Conservation (phyloP, 2,797 vertebrate genomes). For the Erpetoichthys calabaricus region DNA sequence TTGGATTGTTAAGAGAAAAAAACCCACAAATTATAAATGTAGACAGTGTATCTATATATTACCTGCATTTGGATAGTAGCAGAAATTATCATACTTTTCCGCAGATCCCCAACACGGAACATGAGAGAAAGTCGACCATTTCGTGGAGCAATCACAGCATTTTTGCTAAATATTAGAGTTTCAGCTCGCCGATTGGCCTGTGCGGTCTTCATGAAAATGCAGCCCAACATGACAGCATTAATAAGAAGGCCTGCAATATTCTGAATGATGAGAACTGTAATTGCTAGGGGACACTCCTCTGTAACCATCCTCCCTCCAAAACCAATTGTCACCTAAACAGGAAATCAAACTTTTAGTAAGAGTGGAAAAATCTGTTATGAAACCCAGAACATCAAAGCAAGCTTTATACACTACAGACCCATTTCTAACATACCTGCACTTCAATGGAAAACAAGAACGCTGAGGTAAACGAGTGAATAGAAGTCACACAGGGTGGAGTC, state of each 20-base stretch:
- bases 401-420: no score
- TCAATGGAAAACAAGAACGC: constrained; percentile 24
- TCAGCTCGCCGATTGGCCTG: constrained; percentile 24
- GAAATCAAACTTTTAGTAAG: no score
- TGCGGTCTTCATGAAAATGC: constrained; percentile 27
- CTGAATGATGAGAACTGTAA: constrained; percentile 21
- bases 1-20: no score
- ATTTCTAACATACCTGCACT: constrained; percentile 9
- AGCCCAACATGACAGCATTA: constrained; percentile 26
- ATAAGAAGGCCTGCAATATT: constrained; percentile 23
- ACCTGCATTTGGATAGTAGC: constrained; percentile 23
- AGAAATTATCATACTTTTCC: constrained; percentile 27
- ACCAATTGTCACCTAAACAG: constrained; percentile 24
- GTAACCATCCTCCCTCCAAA: constrained; percentile 25
- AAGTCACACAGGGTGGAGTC: constrained; percentile 17
- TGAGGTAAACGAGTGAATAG: constrained; percentile 19
- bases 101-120: constrained; percentile 22
- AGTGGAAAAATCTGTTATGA: no score
- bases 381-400: no score
- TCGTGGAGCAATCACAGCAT: constrained; percentile 19
- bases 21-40: no score
- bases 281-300: constrained; percentile 21
- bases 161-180: constrained; percentile 22
- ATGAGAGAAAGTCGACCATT: constrained; percentile 18
- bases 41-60: no score